phyloP scores from a whole-genome alignment of 2,797 vertebrate species.

The Darevskia nairensis region DNA sequence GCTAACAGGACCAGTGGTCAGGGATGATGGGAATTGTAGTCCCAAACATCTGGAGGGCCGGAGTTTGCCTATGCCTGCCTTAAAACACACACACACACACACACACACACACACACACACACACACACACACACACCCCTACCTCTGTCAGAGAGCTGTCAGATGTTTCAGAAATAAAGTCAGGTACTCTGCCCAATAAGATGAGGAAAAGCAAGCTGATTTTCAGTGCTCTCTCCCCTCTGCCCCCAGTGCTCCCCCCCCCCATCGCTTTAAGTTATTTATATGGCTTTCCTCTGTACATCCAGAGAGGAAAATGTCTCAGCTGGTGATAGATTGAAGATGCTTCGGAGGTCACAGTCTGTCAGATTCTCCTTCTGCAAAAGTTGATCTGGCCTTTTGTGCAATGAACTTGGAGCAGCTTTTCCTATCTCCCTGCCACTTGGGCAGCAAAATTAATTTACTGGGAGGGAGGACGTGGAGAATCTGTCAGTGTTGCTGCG shows the following conservation, averaged over 20 bases:
- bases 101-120: no score
- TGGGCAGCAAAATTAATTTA: neutral
- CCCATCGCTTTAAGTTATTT: neutral
- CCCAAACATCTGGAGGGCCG: no score
- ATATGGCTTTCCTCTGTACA: rapidly evolving
- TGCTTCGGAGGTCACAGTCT: slow-evolving; percentile 1
- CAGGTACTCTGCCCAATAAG: neutral
- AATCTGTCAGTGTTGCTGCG: rapidly evolving
- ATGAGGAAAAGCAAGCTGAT: neutral
- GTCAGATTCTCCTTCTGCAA: neutral
- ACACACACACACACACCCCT: no score
- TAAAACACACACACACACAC: no score
- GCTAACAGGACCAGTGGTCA: no score
- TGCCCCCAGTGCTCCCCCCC: neutral
- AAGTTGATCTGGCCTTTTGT: slow-evolving; percentile 30
- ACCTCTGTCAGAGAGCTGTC: no score
- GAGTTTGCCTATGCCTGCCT: no score
- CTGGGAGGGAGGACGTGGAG: neutral
- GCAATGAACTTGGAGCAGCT: neutral
- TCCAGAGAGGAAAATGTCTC: neutral
- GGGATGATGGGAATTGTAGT: no score
- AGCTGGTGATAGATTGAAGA: neutral
- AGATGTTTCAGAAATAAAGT: neutral
- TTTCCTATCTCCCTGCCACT: slow-evolving; percentile 8
- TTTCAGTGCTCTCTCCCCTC: neutral